Base-by-base conservation (phyloP, 2,888 invertebrate genomes). In the Epistrophe eligans region DNA sequence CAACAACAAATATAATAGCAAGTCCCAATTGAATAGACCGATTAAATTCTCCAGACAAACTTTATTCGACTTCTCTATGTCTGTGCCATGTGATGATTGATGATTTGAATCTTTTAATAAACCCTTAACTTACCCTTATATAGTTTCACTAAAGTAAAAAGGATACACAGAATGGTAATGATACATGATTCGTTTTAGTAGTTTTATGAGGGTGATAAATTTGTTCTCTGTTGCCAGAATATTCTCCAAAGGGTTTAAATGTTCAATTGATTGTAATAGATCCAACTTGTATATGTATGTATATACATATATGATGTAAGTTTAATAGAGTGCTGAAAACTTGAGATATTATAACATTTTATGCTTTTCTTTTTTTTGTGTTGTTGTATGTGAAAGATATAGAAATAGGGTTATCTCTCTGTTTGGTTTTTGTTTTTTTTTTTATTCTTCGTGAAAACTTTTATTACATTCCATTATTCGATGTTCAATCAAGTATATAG, bases 251-350 rank as follows among this genome's bases (percentile, higher is more conserved):
- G 66, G 87, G 83, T 82, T 82, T 87, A 79, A 82, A 76, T 83
- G 79, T 83, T 87, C 83, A 87, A 87, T 87, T 87, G 87, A 87
- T 83, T 87, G 87, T 82, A 87, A 87, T 87, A 83, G 79, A 87
- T 87, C 76, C 76, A 87, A 83, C 66, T 83, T 79, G 74, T 28
- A n/a, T 24, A 24, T n/a, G n/a, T n/a, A n/a, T n/a, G n/a, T n/a
- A n/a, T n/a, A n/a, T n/a, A n/a, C n/a, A n/a, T n/a, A 24, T 24
- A 24, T 24, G 24, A 24, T 73, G 73, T 77, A 71, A 85, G 81
- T 85, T 85, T 79, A 81, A 83, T 87, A 55, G 74, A 87, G 83
- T 87, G 87, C 83, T 79, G 87, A 83, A 83, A 83, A 87, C 76
- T 87, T 79, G 62, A 73, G 73, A 70, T 76, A 82, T 85, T 77